These are phyloP conservation scores for Mirounga angustirostris DNA, from an alignment of 2,113 vertebrate species.

Conservation along the genomic window DNA sequence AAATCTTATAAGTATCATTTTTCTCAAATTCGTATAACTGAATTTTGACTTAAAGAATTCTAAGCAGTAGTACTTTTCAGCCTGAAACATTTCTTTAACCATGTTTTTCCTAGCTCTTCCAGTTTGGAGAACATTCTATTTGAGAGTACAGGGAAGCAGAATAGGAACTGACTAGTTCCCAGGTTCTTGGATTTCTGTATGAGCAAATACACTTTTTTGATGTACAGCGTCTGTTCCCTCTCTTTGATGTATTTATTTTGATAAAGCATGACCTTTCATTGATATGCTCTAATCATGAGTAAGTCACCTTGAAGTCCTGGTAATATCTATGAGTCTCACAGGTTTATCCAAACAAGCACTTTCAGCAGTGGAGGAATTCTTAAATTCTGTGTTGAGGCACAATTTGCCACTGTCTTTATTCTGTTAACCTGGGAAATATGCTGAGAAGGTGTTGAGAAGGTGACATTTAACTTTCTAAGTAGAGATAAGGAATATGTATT, in stretches of 20 bases:
- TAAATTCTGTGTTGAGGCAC: background rate
- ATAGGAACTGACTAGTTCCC: background rate
- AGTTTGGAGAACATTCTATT: background rate
- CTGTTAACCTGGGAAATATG: background rate
- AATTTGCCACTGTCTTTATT: background rate
- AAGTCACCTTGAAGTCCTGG: background rate
- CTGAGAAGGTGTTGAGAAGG: background rate
- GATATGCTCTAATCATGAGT: background rate
- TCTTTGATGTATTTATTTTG: background rate
- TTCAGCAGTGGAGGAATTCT: background rate
- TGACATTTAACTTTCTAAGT: slow-evolving; percentile 48
- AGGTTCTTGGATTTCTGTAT: background rate
- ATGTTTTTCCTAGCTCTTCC: background rate
- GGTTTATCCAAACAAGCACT: background rate
- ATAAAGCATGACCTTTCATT: background rate
- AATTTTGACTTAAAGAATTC: slow-evolving; percentile 34
- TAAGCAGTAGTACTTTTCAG: background rate
- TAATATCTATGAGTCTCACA: background rate
- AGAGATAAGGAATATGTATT: background rate
- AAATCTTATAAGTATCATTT: slow-evolving; percentile 17
- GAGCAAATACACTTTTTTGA: background rate
- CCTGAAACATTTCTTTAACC: background rate
- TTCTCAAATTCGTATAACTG: background rate
- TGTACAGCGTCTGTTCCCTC: background rate
- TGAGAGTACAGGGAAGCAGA: background rate